A percentile compares a stretch with the other conserved stretches of the same genome.
Conservation (phyloP, 2,888 invertebrate genomes). For the Patella caerulea region DNA sequence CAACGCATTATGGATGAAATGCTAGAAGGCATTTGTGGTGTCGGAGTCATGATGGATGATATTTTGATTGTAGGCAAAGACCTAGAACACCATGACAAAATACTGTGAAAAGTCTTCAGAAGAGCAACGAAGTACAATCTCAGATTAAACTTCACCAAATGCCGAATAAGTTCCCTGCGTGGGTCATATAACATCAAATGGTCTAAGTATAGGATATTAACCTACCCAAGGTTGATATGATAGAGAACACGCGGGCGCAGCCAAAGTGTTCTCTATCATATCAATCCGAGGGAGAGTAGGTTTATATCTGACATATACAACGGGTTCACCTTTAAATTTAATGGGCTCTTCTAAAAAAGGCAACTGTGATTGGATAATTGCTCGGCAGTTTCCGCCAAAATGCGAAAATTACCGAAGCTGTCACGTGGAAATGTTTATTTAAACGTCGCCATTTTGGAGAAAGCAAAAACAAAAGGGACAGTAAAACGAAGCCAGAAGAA, state of each 20-base stretch:
- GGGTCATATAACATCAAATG: constrained; percentile 23
- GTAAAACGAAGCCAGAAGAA: too few relatives aligned
- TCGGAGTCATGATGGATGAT: constrained; percentile 41
- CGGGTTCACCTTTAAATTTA: too few relatives aligned
- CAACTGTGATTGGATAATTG: too few relatives aligned
- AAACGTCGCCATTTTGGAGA: too few relatives aligned
- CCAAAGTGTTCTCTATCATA: too few relatives aligned
- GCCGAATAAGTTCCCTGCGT: constrained; percentile 25
- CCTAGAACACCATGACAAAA: constrained; percentile 36
- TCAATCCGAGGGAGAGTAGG: too few relatives aligned
- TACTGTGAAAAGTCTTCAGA: constrained; percentile 33
- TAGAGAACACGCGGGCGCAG: constrained; percentile 33
- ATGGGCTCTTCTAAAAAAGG: too few relatives aligned
- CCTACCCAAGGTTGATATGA: constrained; percentile 36
- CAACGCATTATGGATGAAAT: constrained; percentile 44
- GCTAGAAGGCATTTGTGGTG: constrained; percentile 38
- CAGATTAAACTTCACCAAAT: constrained; percentile 39
- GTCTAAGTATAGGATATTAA: constrained; percentile 16
- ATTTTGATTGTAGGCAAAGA: constrained; percentile 39
- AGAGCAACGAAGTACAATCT: constrained; percentile 39
- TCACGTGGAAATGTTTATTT: too few relatives aligned
- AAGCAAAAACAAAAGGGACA: too few relatives aligned
- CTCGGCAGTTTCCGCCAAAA: too few relatives aligned
- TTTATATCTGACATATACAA: too few relatives aligned
- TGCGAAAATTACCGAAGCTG: too few relatives aligned